Evolutionary conservation across 2,113 vertebrate species (phyloP).

Genomic region (Accipiter cooperii): DNA sequence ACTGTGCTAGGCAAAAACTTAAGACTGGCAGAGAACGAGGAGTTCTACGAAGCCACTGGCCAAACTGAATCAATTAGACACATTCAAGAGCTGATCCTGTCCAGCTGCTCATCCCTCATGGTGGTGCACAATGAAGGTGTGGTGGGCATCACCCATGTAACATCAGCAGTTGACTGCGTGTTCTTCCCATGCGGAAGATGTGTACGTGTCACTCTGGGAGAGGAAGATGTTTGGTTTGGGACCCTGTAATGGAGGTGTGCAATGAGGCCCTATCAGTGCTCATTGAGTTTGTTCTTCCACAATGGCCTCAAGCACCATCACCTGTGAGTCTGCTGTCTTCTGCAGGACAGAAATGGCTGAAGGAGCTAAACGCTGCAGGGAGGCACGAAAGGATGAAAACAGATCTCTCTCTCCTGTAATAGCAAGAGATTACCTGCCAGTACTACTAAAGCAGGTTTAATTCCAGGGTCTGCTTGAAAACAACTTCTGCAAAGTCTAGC

Average conservation of each 20-base stretch:
- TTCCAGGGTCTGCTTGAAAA: background rate
- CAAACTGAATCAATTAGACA: background rate
- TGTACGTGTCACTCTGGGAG: background rate
- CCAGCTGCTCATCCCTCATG: background rate
- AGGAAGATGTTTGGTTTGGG: background rate
- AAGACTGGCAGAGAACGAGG: background rate
- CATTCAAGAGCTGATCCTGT: background rate
- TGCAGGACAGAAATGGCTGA: background rate
- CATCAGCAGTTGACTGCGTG: background rate
- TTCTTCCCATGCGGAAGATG: background rate
- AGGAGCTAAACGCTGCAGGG: rapidly evolving
- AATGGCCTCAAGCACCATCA: background rate
- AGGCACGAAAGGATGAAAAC: background rate
- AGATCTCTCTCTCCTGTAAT: background rate
- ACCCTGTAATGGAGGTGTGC: background rate
- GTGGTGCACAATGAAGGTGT: background rate
- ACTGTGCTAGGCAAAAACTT: background rate
- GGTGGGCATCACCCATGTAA: background rate
- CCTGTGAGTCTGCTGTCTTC: background rate
- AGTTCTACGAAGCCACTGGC: background rate
- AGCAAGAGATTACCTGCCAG: background rate
- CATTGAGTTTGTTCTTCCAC: background rate
- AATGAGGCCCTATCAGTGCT: background rate
- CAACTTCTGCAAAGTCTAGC: background rate
- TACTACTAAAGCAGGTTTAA: background rate